Conservation (phyloP, 2,888 invertebrate genomes). For the Agrypnus murinus region DNA sequence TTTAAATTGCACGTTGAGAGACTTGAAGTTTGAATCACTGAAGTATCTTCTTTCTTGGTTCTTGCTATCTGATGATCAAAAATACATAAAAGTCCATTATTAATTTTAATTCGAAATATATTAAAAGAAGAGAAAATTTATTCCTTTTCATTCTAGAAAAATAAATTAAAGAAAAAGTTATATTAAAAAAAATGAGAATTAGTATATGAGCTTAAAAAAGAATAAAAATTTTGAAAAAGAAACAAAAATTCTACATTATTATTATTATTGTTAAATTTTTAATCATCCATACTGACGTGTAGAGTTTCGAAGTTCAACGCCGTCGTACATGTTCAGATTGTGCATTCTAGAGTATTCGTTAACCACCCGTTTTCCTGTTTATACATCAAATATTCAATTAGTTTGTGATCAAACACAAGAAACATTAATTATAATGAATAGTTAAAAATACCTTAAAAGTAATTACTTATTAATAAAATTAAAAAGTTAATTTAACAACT, state of each 20-base stretch:
- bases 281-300: slow-evolving; percentile 89
- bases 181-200: background rate
- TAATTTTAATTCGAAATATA: slow-evolving; percentile 22
- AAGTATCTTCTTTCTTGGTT: slow-evolving; percentile 67
- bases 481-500: too few relatives aligned
- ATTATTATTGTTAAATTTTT: slow-evolving; percentile 69
- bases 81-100: slow-evolving; percentile 61
- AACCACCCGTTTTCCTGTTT: slow-evolving; percentile 80
- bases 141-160: background rate
- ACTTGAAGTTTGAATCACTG: slow-evolving; percentile 67
- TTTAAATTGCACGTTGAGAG: slow-evolving; percentile 68
- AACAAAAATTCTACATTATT: slow-evolving; percentile 44
- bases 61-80: slow-evolving; percentile 66
- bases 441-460: too few relatives aligned
- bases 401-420: too few relatives aligned
- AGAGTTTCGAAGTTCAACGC: slow-evolving; percentile 82
- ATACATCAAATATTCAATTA: slow-evolving; percentile 31
- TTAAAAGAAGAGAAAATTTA: slow-evolving; percentile 33
- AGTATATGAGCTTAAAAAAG: slow-evolving; percentile 7
- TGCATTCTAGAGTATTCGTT: slow-evolving; percentile 84
- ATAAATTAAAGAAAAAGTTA: background rate
- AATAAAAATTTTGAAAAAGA: slow-evolving; percentile 29
- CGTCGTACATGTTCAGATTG: slow-evolving; percentile 85
- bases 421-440: too few relatives aligned
- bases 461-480: too few relatives aligned